A percentile compares a stretch with the other conserved stretches of the same genome.
These are phyloP conservation scores for Chamaea fasciata DNA, from an alignment of 2,113 vertebrate species.

Conservation along the genomic window DNA sequence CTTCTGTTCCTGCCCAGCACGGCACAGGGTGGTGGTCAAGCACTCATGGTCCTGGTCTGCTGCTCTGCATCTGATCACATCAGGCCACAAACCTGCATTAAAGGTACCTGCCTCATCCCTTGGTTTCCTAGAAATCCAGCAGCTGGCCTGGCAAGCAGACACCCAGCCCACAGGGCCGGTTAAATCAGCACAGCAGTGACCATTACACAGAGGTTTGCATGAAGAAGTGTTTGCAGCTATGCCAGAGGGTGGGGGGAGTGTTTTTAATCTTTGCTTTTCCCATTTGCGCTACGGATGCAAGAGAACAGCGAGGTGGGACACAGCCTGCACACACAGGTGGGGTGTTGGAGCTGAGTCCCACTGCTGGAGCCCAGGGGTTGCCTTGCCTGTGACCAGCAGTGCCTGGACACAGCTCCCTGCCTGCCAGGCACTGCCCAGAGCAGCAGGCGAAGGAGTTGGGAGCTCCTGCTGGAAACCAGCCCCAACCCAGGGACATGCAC, in stretches of 20 bases:
- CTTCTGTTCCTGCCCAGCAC: background rate
- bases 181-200: background rate
- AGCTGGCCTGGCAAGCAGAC: background rate
- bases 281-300: background rate
- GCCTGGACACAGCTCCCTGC: background rate
- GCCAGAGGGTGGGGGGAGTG: background rate
- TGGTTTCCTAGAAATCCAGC: background rate
- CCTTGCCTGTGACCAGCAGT: background rate
- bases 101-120: background rate
- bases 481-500: background rate
- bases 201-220: background rate
- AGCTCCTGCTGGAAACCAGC: background rate
- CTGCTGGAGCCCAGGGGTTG: background rate
- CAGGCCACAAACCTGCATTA: background rate
- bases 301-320: fast-evolving
- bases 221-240: fast-evolving
- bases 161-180: background rate
- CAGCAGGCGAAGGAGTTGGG: fast-evolving
- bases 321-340: fast-evolving
- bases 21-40: background rate
- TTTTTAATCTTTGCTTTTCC: background rate
- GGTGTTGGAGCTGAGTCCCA: background rate
- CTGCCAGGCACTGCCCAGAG: background rate
- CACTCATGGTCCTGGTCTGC: fast-evolving
- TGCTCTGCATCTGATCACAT: fast-evolving